Percentiles rank a stretch among this genome's conserved stretches.
phyloP scores from a whole-genome alignment of 1,140 invertebrate species.

The Cataglyphis hispanica region DNA sequence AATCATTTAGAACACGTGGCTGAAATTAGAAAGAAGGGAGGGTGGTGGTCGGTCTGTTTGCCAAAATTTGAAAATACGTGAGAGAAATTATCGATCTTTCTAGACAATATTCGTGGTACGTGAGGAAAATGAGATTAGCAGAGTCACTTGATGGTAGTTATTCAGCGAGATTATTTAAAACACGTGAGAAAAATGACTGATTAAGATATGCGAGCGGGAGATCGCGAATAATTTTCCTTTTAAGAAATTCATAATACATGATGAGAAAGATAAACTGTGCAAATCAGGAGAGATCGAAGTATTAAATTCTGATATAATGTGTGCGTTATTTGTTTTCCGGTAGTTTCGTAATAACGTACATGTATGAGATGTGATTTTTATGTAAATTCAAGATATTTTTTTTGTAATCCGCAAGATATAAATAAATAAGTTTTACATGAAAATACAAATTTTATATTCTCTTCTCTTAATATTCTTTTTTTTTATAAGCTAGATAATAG shows the following conservation, averaged over 20 bases:
- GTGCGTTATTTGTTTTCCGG: neutral
- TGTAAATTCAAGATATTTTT: neutral
- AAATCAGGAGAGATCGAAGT: neutral
- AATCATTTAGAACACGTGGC: constrained; percentile 27
- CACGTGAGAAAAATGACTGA: constrained; percentile 38
- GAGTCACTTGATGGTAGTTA: neutral
- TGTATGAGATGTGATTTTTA: neutral
- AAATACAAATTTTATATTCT: neutral
- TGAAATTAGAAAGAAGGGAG: neutral
- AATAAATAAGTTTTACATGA: neutral
- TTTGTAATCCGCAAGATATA: neutral
- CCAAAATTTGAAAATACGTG: constrained; percentile 52
- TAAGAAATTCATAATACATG: constrained; percentile 11
- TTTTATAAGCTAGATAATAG: neutral
- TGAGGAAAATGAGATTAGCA: constrained; percentile 35
- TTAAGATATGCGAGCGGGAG: neutral
- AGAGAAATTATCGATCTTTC: constrained; percentile 44
- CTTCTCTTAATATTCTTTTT: neutral
- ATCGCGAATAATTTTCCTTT: neutral
- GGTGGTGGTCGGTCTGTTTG: neutral
- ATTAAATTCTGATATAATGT: neutral
- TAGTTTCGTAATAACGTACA: neutral
- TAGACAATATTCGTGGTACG: constrained; percentile 39
- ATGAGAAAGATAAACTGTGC: neutral
- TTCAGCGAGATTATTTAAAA: constrained; percentile 35